phyloP scores from a whole-genome alignment of 2,113 vertebrate species.

The Litocranius walleri region DNA sequence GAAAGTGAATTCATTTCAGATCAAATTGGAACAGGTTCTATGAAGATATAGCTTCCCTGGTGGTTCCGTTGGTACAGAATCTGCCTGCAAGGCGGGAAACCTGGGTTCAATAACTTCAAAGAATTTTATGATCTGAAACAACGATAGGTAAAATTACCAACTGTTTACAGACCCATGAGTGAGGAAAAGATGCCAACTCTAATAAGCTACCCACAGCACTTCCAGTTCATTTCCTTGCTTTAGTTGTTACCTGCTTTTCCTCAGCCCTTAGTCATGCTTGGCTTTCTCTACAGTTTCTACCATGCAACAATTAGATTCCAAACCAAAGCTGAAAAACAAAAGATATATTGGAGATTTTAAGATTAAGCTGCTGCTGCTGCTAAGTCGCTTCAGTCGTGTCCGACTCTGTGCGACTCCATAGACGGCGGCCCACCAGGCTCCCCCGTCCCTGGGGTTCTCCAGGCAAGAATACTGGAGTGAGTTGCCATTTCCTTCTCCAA shows the following conservation, averaged over 20 bases:
- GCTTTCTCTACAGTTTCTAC: not conserved
- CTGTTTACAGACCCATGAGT: not conserved
- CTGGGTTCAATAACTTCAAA: not conserved
- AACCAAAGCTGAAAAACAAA: slow-evolving; percentile 10
- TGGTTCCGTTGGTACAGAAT: not conserved
- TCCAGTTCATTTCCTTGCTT: not conserved
- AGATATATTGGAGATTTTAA: not conserved
- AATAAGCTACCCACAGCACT: not conserved
- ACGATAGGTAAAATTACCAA: not conserved
- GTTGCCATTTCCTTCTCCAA: too few relatives aligned
- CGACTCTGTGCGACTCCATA: too few relatives aligned
- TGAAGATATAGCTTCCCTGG: not conserved
- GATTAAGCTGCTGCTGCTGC: too few relatives aligned
- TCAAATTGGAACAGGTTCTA: slow-evolving; percentile 1
- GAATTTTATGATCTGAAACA: not conserved
- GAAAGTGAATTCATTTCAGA: slow-evolving; percentile 28
- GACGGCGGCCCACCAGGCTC: too few relatives aligned
- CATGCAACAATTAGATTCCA: not conserved
- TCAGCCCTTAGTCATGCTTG: not conserved
- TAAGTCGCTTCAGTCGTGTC: too few relatives aligned
- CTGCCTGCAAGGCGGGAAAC: not conserved
- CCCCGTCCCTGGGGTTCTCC: too few relatives aligned
- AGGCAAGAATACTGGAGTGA: too few relatives aligned
- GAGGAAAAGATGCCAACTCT: not conserved
- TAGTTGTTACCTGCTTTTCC: not conserved